Conservation (phyloP, 2,113 vertebrate genomes). For the Chlorodrepanis virens region DNA sequence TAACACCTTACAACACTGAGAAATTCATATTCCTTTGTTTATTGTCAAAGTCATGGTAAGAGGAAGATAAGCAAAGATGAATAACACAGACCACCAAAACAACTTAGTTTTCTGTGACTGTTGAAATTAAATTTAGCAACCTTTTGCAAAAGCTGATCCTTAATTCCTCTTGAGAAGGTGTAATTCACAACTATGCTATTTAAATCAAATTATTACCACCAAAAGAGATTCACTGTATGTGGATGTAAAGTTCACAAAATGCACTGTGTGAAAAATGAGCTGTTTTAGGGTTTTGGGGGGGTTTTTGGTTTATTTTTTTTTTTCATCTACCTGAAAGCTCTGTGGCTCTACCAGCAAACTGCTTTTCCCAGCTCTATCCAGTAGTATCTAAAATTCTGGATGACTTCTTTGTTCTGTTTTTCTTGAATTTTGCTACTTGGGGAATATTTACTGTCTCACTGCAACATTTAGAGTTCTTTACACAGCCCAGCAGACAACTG, state of each 20-base stretch:
- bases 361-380: not conserved
- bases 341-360: not conserved
- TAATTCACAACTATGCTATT: not conserved
- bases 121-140: not conserved
- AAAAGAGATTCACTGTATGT: not conserved
- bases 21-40: not conserved
- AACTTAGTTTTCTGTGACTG: not conserved
- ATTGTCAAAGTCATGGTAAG: not conserved
- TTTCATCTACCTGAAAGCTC: not conserved
- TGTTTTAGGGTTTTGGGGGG: not conserved
- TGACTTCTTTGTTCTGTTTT: not conserved
- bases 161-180: not conserved
- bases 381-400: not conserved
- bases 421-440: not conserved
- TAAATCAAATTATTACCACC: not conserved
- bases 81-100: not conserved
- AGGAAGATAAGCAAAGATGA: not conserved
- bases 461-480: not conserved
- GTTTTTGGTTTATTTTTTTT: not conserved
- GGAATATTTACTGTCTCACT: not conserved
- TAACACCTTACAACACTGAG: not conserved
- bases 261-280: not conserved
- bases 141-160: not conserved
- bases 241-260: not conserved
- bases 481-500: not conserved